These are phyloP conservation scores for Plutella xylostella DNA, from an alignment of 2,888 invertebrate genomes.

Conservation along the genomic window DNA sequence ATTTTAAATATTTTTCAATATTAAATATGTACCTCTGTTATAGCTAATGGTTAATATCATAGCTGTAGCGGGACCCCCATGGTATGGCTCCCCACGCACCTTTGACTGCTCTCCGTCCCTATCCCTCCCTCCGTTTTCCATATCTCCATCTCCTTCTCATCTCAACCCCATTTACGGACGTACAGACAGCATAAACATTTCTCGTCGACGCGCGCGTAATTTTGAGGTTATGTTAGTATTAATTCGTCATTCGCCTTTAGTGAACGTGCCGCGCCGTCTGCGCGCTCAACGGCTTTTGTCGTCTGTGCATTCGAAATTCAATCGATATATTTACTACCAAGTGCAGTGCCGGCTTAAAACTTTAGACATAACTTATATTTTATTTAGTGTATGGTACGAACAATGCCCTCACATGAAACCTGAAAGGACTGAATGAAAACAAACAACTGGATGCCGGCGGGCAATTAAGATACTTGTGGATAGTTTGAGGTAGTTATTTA, in stretches of 20 bases:
- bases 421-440: background rate
- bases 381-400: too few relatives aligned
- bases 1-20: too few relatives aligned
- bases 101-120: constrained; percentile 35
- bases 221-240: constrained; percentile 68
- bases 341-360: constrained; percentile 33
- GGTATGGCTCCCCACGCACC: constrained; percentile 21
- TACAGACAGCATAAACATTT: constrained; percentile 57
- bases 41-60: too few relatives aligned
- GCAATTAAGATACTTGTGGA: background rate
- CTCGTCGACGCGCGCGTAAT: constrained; percentile 53
- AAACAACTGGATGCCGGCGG: background rate
- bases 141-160: constrained; percentile 39
- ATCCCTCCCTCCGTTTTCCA: constrained; percentile 23
- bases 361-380: background rate
- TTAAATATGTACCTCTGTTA: too few relatives aligned
- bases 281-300: constrained; percentile 22
- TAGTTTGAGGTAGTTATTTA: background rate
- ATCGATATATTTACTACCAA: constrained; percentile 45
- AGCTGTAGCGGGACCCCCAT: constrained; percentile 6
- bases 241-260: constrained; percentile 47
- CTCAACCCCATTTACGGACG: constrained; percentile 51
- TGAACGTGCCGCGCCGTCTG: constrained; percentile 35
- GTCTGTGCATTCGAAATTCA: constrained; percentile 32
- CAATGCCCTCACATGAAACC: background rate